Base-by-base conservation (phyloP, 2,888 invertebrate species). In the Thumatha senex region DNA sequence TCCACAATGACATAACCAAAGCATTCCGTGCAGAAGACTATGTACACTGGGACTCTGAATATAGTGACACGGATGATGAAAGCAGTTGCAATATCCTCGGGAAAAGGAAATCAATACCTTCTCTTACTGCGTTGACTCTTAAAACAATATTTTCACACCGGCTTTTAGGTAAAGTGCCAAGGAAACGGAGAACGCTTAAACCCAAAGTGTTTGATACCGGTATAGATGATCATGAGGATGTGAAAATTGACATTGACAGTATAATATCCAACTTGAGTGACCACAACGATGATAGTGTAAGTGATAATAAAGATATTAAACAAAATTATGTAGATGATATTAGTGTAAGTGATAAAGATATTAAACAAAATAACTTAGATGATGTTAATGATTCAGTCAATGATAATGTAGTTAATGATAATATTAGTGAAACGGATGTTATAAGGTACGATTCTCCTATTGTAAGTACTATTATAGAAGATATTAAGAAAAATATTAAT, bases 31-130 rank as follows among this genome's bases (percentile, higher is more conserved):
- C 64, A 0, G 70, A 76, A 34, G 80, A 76, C 30, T 57, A 56
- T 5, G 30, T 79, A 0, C 82, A 84, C 31, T 85, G 86, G 84
- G 87, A 86, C 40, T 83, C 86, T 0, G 82, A 82, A 15, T 51
- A 67, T 0, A 46, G 39, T 1, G 67, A 49, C 0, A 41, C 56
- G 1, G 67, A 63, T 0, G 54, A 40, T 8, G 61, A 58, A 10
- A 14, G 14, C 0, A 43, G 47, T 0, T 49, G 48, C 45, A 36
- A 42, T 13, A 30, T 15, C 5, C 18, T 24, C 5, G 18, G 18
- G 5, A 24, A 24, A 24, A 2, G 18, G 5, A 55, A 57, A 2
- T 72, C 49, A 9, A 68, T 88, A 0, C 64, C 80, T 0, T 65
- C 61, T 0, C 64, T 91, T 0, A 63, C 76, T 0, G 67, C 67